Conservation (phyloP, 2,113 vertebrate genomes). For the Istiophorus platypterus region DNA sequence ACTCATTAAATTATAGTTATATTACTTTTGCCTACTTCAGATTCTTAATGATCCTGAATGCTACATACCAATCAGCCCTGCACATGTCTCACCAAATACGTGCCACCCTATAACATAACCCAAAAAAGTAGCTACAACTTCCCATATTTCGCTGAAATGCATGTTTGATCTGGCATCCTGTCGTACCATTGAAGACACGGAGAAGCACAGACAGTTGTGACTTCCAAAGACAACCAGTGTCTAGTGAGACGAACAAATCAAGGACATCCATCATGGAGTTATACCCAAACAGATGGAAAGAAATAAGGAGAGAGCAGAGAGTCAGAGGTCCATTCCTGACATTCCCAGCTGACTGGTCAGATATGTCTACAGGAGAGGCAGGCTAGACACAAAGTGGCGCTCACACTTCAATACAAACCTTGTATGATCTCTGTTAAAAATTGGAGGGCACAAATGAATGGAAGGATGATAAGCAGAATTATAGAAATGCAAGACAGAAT, state of each 20-base stretch:
- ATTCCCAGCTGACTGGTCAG: conserved; percentile 36
- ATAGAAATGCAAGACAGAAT: conserved; percentile 1
- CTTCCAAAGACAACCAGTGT: conserved; percentile 57
- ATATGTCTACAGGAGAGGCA: conserved; percentile 16
- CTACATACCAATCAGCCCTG: not conserved
- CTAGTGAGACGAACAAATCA: conserved; percentile 46
- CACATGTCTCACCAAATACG: not conserved
- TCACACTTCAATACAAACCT: conserved; percentile 14
- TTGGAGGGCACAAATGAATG: not conserved
- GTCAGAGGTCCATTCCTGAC: conserved; percentile 45
- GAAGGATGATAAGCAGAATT: not conserved
- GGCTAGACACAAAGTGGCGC: conserved; percentile 2
- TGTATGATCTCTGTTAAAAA: conserved; percentile 18
- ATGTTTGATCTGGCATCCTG: conserved; percentile 34
- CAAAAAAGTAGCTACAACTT: not conserved
- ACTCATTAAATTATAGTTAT: not conserved
- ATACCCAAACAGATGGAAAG: conserved; percentile 53
- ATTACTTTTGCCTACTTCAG: not conserved
- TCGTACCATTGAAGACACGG: conserved; percentile 22
- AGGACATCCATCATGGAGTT: conserved; percentile 49
- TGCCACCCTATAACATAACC: not conserved
- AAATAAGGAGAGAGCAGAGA: conserved; percentile 14
- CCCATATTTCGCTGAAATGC: conserved; percentile 5
- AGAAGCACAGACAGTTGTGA: conserved; percentile 25
- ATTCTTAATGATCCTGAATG: not conserved